Percentiles rank a stretch among this genome's conserved stretches.
phyloP scores from a whole-genome alignment of 2,888 invertebrate genomes.

The Oegoconia quadripuncta region DNA sequence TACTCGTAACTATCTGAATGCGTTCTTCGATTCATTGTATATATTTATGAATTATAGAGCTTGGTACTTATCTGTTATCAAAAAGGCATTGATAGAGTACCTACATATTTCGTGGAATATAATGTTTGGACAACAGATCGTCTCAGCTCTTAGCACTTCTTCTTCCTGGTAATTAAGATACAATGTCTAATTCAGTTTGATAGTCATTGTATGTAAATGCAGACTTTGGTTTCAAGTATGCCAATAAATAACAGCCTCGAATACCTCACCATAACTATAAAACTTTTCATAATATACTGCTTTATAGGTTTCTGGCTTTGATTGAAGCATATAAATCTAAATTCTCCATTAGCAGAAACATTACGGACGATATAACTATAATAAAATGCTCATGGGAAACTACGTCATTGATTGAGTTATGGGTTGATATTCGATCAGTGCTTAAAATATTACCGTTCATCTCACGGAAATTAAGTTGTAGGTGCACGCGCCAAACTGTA shows the following conservation, averaged over 20 bases:
- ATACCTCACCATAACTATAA: slow-evolving; percentile 30
- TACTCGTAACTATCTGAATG: too few relatives aligned
- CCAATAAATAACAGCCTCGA: slow-evolving; percentile 26
- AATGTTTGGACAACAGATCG: background rate
- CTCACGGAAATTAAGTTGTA: too few relatives aligned
- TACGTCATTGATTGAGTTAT: slow-evolving; percentile 18
- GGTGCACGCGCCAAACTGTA: too few relatives aligned
- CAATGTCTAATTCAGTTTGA: background rate
- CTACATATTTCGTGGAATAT: too few relatives aligned
- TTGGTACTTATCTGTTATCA: too few relatives aligned
- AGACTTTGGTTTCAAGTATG: slow-evolving; percentile 28
- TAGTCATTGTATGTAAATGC: background rate
- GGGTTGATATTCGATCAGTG: background rate
- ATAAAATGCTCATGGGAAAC: slow-evolving; percentile 20
- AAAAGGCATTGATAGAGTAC: too few relatives aligned
- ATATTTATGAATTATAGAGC: too few relatives aligned
- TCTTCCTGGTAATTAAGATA: slow-evolving; percentile 2
- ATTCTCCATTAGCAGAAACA: slow-evolving; percentile 50
- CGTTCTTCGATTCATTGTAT: too few relatives aligned
- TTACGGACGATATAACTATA: slow-evolving; percentile 26
- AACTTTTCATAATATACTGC: slow-evolving; percentile 53
- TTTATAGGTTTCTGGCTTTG: slow-evolving; percentile 38
- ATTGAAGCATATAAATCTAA: slow-evolving; percentile 50
- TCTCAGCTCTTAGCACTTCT: background rate
- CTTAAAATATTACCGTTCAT: background rate